Conservation (phyloP, 2,888 invertebrate genomes). For the Magallana nippona region DNA sequence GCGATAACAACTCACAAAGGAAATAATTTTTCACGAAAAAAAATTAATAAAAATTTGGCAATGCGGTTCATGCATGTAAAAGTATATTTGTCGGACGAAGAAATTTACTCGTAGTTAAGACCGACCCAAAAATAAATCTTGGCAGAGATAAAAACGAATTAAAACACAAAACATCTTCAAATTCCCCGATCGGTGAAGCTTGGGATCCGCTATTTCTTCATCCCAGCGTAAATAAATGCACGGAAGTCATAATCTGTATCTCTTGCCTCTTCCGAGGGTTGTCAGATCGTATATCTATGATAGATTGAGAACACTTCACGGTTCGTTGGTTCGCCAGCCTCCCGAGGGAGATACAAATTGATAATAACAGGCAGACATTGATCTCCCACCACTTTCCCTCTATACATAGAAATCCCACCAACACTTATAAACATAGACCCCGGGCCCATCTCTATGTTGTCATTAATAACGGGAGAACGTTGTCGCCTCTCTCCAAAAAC, state of each 20-base stretch:
- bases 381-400: constrained; percentile 11
- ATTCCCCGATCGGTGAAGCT: background rate
- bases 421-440: background rate
- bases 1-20: too few relatives aligned
- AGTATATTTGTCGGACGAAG: too few relatives aligned
- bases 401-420: constrained; percentile 1
- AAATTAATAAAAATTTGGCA: too few relatives aligned
- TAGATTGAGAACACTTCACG: constrained; percentile 9
- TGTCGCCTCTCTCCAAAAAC: background rate
- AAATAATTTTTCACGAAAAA: too few relatives aligned
- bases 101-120: too few relatives aligned
- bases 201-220: background rate
- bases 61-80: too few relatives aligned
- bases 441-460: too few relatives aligned
- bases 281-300: constrained; percentile 12
- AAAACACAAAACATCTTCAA: background rate
- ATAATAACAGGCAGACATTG: background rate
- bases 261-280: background rate
- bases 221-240: background rate
- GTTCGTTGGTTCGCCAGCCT: background rate
- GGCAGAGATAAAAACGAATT: background rate
- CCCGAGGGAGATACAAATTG: constrained; percentile 12
- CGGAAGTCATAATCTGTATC: constrained; percentile 26
- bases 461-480: background rate
- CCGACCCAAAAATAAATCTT: background rate